Base-by-base conservation (phyloP, 1,140 invertebrate species). In the Asobara japonica region DNA sequence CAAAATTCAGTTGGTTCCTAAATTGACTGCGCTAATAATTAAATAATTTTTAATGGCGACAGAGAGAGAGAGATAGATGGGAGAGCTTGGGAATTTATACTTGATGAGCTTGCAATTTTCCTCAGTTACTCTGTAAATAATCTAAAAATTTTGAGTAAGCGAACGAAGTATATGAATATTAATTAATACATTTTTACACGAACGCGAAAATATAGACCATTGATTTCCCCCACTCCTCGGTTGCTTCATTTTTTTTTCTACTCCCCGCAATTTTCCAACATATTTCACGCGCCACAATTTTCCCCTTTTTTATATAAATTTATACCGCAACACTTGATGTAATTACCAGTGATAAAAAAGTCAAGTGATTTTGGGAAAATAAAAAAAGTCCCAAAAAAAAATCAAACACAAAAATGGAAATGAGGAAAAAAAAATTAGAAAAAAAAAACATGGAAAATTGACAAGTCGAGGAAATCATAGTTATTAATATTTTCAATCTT, bases 41-140 rank as follows among this genome's bases (percentile, higher is more conserved):
- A 1, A 16, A 16, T 45, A 16, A 16, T 45, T 45, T 16, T 45
- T 45, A 45, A 45, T 45, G 1, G 3, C 41, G n/a, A 13, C 13
- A 16, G n/a, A 16, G n/a, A 45, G 18, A 13, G 41, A 45, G 41
- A 16, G 41, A 38, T n/a, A n/a, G n/a, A 1, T n/a, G 13, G 41
- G 41, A 45, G 41, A 45, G 41, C 41, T 45, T 45, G 18, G 41
- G 41, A 45, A 45, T 45, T 45, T 45, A 45, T 45, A 45, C 41
- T 45, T 16, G 41, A 45, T 11, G 4, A 45, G 41, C 41, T 45
- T 45, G 41, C 41, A 45, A 45, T 45, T 45, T 45, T 45, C 1
- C 41, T 45, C 41, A 16, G 41, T 45, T 45, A 45, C 13, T 45
- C n/a, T 45, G 41, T 45, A 45, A 45, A 45, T 45, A 45, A 45